Evolutionary conservation across 2,888 invertebrate genomes (phyloP), one percentile per base, ranked within the genome.

Genomic region (Crocallis elinguaria): DNA sequence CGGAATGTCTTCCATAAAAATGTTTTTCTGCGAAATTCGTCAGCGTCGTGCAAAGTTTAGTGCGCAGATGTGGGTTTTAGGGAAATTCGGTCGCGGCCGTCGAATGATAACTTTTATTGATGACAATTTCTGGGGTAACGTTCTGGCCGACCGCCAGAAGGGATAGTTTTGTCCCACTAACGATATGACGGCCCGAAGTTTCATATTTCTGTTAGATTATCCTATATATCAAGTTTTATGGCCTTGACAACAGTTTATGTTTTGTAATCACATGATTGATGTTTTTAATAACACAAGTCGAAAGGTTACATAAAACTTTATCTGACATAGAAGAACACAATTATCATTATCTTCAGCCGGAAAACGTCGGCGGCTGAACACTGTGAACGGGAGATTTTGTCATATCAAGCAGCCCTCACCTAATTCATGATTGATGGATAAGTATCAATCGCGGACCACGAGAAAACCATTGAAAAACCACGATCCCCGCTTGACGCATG

Each of bases 41-140:
- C 64, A 62, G 60, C 46, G 51, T 44, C 54, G 53, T 56, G 56
- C 59, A 61, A 72, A 67, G 60, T 67, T 70, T 45, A 25, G 43
- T 54, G 59, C 62, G 59, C 71, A 76, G 69, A 75, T 74, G 73
- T 67, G 61, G 64, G 65, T 73, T 72, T 73, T 70, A 69, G 71
- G 71, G 67, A 69, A 73, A 76, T 61, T 73, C 64, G 69, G 71
- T 66, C 71, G 71, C 67, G 67, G 58, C 62, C 66, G 63, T 62
- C 56, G 63, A 60, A 69, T 76, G 77, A 79, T 79, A 82, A 80
- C 64, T 77, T 79, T 77, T 82, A 83, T 84, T 79, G 84, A 84
- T 79, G 84, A 81, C 82, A 77, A 77, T 78, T 79, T 74, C 49
- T 69, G 69, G 69, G 64, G 62, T 64, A 68, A 68, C 73, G 68